A percentile compares a stretch with the other conserved stretches of the same genome.
Evolutionary conservation across 1,140 invertebrate species (phyloP).

Genomic region (Papilio glaucus): DNA sequence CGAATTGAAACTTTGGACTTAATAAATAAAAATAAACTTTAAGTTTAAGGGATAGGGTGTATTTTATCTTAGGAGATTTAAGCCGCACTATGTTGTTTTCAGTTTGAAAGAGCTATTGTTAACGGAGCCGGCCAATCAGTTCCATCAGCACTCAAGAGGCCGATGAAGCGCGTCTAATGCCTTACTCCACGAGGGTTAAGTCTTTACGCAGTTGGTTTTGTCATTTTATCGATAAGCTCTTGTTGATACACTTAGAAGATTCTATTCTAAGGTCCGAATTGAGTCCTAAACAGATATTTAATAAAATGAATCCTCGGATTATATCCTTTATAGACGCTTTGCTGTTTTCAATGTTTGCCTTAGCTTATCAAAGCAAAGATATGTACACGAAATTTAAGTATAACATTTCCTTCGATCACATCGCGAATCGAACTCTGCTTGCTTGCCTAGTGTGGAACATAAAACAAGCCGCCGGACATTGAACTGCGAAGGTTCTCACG

Average conservation of each 20-base stretch:
- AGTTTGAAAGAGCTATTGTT: constrained; percentile 63
- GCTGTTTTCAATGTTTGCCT: background rate
- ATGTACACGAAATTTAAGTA: no score
- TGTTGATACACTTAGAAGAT: constrained; percentile 57
- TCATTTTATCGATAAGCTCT: constrained; percentile 69
- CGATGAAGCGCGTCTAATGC: constrained; percentile 78
- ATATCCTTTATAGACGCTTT: background rate
- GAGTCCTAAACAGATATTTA: constrained; percentile 35
- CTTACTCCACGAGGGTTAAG: constrained; percentile 72
- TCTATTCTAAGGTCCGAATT: constrained; percentile 42
- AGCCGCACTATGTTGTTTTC: constrained; percentile 46
- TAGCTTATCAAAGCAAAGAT: constrained; percentile 7
- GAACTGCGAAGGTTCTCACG: background rate
- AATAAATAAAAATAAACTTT: constrained; percentile 42
- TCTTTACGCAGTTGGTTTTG: constrained; percentile 76
- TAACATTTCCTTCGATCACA: background rate
- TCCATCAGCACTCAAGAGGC: constrained; percentile 77
- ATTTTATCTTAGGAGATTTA: constrained; percentile 37
- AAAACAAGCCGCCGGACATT: background rate
- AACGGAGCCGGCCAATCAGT: constrained; percentile 77
- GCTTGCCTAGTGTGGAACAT: no score
- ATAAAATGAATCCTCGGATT: constrained; percentile 20
- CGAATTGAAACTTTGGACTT: background rate
- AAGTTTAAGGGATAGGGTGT: constrained; percentile 24
- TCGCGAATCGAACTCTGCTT: background rate